Conservation (phyloP, 1,140 invertebrate species). For the Plodia interpunctella region DNA sequence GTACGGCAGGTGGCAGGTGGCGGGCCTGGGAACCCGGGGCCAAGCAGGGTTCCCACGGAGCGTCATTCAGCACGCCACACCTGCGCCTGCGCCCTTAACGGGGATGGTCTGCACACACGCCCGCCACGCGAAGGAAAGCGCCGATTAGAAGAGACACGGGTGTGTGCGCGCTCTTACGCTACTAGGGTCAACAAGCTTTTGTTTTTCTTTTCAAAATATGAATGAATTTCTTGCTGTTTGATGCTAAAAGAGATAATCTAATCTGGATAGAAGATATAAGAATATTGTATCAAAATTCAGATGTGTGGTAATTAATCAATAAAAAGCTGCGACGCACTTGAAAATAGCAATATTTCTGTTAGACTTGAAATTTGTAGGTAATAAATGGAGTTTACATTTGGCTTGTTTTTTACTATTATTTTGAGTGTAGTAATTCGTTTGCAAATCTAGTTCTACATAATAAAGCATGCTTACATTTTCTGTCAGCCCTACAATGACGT, state of each 20-base stretch:
- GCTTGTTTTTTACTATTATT: too few species aligned
- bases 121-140: conserved; percentile 67
- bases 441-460: too few species aligned
- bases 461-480: neutral
- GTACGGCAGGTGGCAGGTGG: conserved; percentile 72
- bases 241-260: too few species aligned
- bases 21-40: conserved; percentile 66
- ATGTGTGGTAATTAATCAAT: too few species aligned
- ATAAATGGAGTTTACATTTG: too few species aligned
- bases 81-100: conserved; percentile 64
- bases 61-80: conserved; percentile 64
- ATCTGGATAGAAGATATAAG: too few species aligned
- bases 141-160: conserved; percentile 48
- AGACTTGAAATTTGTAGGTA: too few species aligned
- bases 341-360: too few species aligned
- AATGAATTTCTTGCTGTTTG: too few species aligned
- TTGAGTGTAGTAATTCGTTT: too few species aligned
- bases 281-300: too few species aligned
- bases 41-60: conserved; percentile 65
- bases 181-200: neutral
- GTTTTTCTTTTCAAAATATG: neutral
- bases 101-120: conserved; percentile 64
- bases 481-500: conserved; percentile 17
- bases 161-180: conserved; percentile 33
- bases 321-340: too few species aligned